A percentile compares a stretch with the other conserved stretches of the same genome.
Conservation (phyloP, 2,113 vertebrate genomes). For the Corythoichthys intestinalis region DNA sequence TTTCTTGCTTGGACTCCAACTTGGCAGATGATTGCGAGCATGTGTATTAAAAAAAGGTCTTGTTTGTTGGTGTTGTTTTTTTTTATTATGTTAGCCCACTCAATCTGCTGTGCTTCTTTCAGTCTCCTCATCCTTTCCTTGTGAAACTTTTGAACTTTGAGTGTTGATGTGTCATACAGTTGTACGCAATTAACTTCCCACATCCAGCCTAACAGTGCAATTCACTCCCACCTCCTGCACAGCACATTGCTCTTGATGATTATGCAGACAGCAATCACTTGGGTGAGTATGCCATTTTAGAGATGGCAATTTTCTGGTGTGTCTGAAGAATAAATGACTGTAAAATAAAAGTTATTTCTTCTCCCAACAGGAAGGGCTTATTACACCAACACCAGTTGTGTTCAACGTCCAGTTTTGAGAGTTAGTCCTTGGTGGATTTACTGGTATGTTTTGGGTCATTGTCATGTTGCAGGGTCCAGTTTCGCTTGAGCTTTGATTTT, state of each 20-base stretch:
- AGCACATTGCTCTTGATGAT: not conserved
- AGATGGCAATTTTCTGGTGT: not conserved
- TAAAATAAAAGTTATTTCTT: too few species aligned
- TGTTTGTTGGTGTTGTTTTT: not conserved
- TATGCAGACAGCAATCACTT: not conserved
- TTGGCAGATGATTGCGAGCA: not conserved
- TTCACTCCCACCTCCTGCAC: not conserved
- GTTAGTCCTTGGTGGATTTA: too few species aligned
- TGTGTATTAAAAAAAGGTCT: not conserved
- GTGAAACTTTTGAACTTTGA: not conserved
- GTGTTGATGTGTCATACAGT: not conserved
- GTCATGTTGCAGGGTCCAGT: too few species aligned
- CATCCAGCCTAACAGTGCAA: not conserved
- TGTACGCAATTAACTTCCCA: not conserved
- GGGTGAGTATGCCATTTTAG: not conserved
- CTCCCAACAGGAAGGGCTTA: too few species aligned
- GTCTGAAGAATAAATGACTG: too few species aligned
- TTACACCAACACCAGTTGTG: too few species aligned
- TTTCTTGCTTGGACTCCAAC: not conserved
- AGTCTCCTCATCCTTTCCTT: not conserved
- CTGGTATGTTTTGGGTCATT: too few species aligned
- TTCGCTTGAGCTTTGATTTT: too few species aligned
- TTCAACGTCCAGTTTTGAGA: too few species aligned
- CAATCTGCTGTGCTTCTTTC: not conserved
- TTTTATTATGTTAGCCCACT: not conserved